These are phyloP conservation scores for Theocolax elegans DNA, from an alignment of 1,140 invertebrate species.

Conservation along the genomic window DNA sequence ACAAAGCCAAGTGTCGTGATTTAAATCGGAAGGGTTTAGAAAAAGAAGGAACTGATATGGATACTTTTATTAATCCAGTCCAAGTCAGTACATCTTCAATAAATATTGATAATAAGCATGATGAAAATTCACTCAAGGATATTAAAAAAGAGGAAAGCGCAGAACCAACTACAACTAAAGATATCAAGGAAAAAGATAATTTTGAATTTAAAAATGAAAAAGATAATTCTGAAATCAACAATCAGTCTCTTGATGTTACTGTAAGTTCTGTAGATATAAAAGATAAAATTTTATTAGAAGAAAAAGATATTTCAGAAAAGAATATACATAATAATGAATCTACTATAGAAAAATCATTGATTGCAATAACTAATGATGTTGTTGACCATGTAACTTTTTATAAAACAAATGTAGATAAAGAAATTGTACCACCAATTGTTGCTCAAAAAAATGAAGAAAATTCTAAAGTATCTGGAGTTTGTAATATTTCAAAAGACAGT, in stretches of 20 bases:
- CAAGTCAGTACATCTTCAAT: slow-evolving; percentile 30
- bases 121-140: slow-evolving; percentile 43
- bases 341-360: slow-evolving; percentile 8
- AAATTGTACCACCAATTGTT: slow-evolving; percentile 53
- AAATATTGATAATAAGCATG: slow-evolving; percentile 47
- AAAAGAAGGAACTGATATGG: slow-evolving; percentile 69
- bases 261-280: neutral
- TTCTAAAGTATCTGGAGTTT: slow-evolving; percentile 58
- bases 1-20: slow-evolving; percentile 59
- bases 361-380: slow-evolving; percentile 1
- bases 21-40: slow-evolving; percentile 65
- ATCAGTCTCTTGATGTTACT: slow-evolving; percentile 35
- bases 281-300: neutral
- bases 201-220: slow-evolving; percentile 55
- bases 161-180: slow-evolving; percentile 50
- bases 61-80: slow-evolving; percentile 62
- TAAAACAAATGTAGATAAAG: slow-evolving; percentile 52
- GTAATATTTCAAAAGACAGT: neutral
- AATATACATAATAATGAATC: slow-evolving; percentile 22
- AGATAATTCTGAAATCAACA: slow-evolving; percentile 33
- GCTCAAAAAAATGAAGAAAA: slow-evolving; percentile 69
- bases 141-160: slow-evolving; percentile 44
- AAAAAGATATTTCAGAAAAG: slow-evolving; percentile 12
- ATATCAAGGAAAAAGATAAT: slow-evolving; percentile 58
- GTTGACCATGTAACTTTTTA: slow-evolving; percentile 51